Conservation (phyloP, 1,140 invertebrate species). For the Drosophila kepulauana region DNA sequence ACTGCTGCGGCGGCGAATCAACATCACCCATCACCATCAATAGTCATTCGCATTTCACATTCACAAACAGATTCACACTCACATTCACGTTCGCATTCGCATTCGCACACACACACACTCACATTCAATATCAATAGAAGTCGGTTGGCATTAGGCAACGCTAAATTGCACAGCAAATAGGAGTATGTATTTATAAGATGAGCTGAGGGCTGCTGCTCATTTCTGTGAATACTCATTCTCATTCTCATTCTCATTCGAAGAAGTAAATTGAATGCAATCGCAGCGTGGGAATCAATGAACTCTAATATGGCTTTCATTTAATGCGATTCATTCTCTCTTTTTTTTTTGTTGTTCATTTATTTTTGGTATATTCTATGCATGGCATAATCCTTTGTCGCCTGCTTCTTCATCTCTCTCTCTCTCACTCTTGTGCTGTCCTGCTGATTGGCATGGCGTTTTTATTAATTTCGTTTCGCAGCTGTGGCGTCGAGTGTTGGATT, state of each 20-base stretch:
- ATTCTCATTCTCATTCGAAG: neutral
- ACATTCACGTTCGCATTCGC: neutral
- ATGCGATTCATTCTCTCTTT: slow-evolving; percentile 4
- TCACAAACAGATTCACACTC: neutral
- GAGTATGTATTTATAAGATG: slow-evolving; percentile 21
- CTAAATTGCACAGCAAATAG: slow-evolving; percentile 70
- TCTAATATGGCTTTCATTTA: neutral
- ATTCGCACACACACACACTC: slow-evolving; percentile 1
- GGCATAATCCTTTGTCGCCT: slow-evolving; percentile 1
- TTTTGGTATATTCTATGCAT: slow-evolving; percentile 10
- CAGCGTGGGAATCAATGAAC: slow-evolving; percentile 9
- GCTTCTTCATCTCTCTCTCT: no score
- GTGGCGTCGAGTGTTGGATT: slow-evolving; percentile 50
- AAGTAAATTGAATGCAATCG: slow-evolving; percentile 34
- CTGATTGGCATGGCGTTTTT: slow-evolving; percentile 18
- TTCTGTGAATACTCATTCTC: slow-evolving; percentile 5
- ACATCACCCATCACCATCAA: slow-evolving; percentile 53
- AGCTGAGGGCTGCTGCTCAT: slow-evolving; percentile 18
- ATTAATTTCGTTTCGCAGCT: slow-evolving; percentile 48
- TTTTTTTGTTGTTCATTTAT: neutral
- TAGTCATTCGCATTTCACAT: slow-evolving; percentile 9
- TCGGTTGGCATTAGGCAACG: slow-evolving; percentile 62
- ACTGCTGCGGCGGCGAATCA: slow-evolving; percentile 61
- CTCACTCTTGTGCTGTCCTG: neutral
- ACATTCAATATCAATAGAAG: slow-evolving; percentile 35